Conservation (phyloP, 1,140 invertebrate species). For the Ceratoteleas bidentatus region DNA sequence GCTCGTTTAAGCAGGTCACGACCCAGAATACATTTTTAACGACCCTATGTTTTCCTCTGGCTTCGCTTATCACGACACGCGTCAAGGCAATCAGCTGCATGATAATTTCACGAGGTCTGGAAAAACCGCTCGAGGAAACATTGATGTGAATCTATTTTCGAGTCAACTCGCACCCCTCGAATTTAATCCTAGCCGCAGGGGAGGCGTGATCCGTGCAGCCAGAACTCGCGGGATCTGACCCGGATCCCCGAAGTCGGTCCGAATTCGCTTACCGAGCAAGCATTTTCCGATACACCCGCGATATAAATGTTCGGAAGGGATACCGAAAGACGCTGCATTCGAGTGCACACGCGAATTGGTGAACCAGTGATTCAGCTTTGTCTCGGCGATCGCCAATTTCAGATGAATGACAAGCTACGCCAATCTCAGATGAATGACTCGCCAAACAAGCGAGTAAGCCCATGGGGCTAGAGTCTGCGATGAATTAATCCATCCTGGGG, state of each 20-base stretch:
- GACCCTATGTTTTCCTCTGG: background rate
- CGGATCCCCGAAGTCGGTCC: conserved; percentile 51
- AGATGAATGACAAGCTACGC: conserved; percentile 68
- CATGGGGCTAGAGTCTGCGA: conserved; percentile 63
- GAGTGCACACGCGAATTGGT: conserved; percentile 35
- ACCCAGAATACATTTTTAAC: too few relatives aligned
- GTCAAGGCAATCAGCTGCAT: conserved; percentile 19
- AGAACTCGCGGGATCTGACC: conserved; percentile 59
- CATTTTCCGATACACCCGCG: conserved; percentile 25
- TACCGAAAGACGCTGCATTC: conserved; percentile 9
- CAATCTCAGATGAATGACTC: conserved; percentile 67
- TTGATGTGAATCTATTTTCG: conserved; percentile 59
- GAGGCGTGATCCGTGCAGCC: conserved; percentile 41
- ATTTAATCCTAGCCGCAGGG: conserved; percentile 39
- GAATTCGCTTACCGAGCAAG: conserved; percentile 17
- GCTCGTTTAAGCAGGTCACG: too few relatives aligned
- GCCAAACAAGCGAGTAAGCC: conserved; percentile 70
- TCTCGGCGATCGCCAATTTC: conserved; percentile 49
- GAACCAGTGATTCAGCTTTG: conserved; percentile 58
- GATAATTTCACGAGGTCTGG: conserved; percentile 25
- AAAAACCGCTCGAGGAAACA: conserved; percentile 23
- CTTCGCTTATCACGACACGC: conserved; percentile 2
- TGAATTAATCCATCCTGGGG: conserved; percentile 75
- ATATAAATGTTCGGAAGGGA: conserved; percentile 31
- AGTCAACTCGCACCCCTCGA: conserved; percentile 55